Conservation (phyloP, 2,888 invertebrate genomes). For the Barypeithes pellucidus region DNA sequence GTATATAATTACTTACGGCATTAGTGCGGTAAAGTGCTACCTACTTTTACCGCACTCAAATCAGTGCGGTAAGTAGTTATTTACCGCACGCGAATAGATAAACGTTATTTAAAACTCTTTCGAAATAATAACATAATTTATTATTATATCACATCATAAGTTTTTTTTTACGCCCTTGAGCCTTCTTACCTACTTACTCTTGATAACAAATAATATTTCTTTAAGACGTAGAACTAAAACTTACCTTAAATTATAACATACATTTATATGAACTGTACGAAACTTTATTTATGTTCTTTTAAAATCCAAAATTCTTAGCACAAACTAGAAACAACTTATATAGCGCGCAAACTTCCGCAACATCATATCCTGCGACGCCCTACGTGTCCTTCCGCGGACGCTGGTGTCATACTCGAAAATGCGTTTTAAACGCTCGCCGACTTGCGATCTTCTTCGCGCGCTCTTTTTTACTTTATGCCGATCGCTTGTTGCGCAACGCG, state of each 20-base stretch:
- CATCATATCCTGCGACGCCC: slow-evolving; percentile 3
- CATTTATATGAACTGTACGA: too few species aligned
- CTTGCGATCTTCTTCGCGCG: background rate
- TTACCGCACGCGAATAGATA: too few species aligned
- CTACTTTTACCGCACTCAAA: too few species aligned
- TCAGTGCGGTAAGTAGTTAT: too few species aligned
- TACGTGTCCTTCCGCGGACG: slow-evolving; percentile 11
- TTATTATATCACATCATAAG: too few species aligned
- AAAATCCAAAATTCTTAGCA: background rate
- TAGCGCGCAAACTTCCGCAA: background rate
- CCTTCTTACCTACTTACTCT: too few species aligned
- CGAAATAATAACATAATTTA: too few species aligned
- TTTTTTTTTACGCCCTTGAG: too few species aligned
- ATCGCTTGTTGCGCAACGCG: slow-evolving; percentile 9
- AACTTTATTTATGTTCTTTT: background rate
- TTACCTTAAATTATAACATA: background rate
- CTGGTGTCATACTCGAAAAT: background rate
- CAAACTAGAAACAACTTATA: background rate
- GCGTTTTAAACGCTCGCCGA: slow-evolving; percentile 2
- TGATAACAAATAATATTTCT: too few species aligned
- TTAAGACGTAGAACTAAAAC: background rate
- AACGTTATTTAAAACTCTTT: too few species aligned
- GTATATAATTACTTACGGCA: too few species aligned
- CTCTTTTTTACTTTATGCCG: background rate
- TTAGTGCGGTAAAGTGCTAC: too few species aligned